These are phyloP conservation scores for Lissonota sp. DNA, from an alignment of 2,888 invertebrate genomes.

Conservation along the genomic window DNA sequence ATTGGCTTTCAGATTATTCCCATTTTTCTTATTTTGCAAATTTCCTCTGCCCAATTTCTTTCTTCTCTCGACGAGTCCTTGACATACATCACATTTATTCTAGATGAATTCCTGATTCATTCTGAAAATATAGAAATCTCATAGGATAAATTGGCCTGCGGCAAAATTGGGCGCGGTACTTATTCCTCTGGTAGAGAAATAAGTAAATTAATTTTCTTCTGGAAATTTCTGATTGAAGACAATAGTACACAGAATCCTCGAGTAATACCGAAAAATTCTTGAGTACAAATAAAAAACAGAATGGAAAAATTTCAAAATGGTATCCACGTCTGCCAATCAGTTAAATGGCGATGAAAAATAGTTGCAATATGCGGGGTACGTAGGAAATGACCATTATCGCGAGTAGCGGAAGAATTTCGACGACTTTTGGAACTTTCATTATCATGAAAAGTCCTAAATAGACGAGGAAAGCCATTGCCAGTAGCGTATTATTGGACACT, in stretches of 20 bases:
- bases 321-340: no score
- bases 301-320: background rate
- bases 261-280: no score
- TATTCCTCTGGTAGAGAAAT: background rate
- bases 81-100: background rate
- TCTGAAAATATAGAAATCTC: no score
- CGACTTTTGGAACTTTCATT: background rate
- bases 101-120: no score
- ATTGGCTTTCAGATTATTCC: conserved; percentile 68
- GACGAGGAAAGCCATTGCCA: conserved; percentile 8
- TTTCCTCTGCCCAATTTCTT: conserved; percentile 33
- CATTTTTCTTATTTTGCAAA: conserved; percentile 32
- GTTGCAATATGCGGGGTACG: background rate
- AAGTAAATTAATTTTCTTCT: background rate
- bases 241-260: no score
- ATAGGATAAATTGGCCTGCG: no score
- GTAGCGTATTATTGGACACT: background rate
- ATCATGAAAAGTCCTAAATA: background rate
- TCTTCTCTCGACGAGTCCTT: conserved; percentile 1
- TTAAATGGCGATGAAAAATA: background rate
- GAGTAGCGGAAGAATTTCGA: background rate
- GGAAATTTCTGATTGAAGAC: background rate
- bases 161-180: no score
- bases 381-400: background rate
- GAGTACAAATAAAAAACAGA: background rate